Evolutionary conservation across 37 sponge, comb jelly and placozoan species (phyloP).

Genomic region (Spongilla lacustris): DNA sequence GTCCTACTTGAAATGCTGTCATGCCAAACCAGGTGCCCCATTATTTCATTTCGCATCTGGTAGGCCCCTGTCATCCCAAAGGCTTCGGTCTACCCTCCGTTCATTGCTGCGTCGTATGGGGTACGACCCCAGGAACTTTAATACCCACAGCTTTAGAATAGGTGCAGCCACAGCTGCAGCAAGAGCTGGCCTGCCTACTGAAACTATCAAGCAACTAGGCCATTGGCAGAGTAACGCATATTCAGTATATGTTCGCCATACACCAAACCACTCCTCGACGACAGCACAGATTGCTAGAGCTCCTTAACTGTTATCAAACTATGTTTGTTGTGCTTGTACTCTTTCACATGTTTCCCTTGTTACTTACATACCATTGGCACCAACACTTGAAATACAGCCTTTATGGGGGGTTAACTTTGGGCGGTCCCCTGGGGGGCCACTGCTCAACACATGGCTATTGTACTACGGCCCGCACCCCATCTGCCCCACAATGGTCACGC

Average conservation of each 20-base stretch:
- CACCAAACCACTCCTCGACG: slow-evolving; percentile 1
- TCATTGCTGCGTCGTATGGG: background rate
- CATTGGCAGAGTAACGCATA: background rate
- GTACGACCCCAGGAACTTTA: background rate
- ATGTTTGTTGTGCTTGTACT: background rate
- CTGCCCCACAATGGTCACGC: background rate
- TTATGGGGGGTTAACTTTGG: slow-evolving; percentile 1
- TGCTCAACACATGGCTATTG: slow-evolving; percentile 1
- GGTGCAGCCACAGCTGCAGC: slow-evolving; percentile 1
- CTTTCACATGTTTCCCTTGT: background rate
- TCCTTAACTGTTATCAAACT: slow-evolving; percentile 1
- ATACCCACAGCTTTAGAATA: slow-evolving; percentile 1
- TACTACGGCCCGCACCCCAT: slow-evolving; percentile 1
- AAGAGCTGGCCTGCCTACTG: background rate
- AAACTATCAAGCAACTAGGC: slow-evolving; percentile 1
- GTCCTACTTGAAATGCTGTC: slow-evolving; percentile 1
- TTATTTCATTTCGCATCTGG: slow-evolving; percentile 13
- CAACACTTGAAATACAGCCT: slow-evolving; percentile 1
- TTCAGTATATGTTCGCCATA: background rate
- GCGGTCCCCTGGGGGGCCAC: background rate
- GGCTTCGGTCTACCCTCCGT: background rate
- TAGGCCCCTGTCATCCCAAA: background rate
- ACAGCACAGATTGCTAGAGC: slow-evolving; percentile 1
- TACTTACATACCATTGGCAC: background rate
- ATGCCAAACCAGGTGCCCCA: slow-evolving; percentile 4